These are phyloP conservation scores for Mergus octosetaceus DNA, from an alignment of 2,797 vertebrate genomes.

Conservation along the genomic window DNA sequence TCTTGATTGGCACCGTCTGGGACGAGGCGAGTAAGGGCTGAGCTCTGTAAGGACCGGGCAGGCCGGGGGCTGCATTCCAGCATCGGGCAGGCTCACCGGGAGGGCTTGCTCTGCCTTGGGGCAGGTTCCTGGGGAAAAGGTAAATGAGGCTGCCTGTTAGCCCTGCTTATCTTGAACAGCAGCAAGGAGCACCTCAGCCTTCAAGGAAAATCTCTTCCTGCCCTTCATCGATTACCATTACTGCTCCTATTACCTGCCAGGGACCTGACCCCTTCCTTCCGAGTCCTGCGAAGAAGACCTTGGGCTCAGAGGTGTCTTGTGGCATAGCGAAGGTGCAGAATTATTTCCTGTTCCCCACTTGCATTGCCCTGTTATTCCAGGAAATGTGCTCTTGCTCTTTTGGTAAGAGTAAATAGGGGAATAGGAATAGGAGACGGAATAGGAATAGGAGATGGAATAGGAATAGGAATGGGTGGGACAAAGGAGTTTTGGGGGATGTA, in stretches of 20 bases:
- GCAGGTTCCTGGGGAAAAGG: neutral
- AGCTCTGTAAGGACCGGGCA: neutral
- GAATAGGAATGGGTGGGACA: neutral
- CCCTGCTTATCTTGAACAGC: neutral
- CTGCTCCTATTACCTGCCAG: constrained; percentile 8
- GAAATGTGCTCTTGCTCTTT: constrained; percentile 50
- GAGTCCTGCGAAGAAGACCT: neutral
- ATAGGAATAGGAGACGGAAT: neutral
- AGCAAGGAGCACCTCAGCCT: constrained; percentile 41
- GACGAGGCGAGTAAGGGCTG: constrained; percentile 39
- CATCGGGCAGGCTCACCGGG: neutral
- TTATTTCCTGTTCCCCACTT: constrained; percentile 61
- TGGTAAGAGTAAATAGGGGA: constrained; percentile 50
- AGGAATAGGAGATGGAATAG: neutral
- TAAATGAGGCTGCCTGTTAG: neutral
- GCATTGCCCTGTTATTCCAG: constrained; percentile 41
- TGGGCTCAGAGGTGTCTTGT: neutral
- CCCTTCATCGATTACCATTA: constrained; percentile 33
- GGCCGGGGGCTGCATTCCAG: neutral
- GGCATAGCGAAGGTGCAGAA: constrained; percentile 22
- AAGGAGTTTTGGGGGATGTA: neutral
- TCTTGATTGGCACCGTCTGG: constrained; percentile 45
- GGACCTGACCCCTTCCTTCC: neutral
- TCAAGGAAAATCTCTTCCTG: constrained; percentile 54
- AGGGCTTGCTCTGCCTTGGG: neutral